These are phyloP conservation scores for Columba livia DNA, from an alignment of 2,113 vertebrate species.

Conservation along the genomic window DNA sequence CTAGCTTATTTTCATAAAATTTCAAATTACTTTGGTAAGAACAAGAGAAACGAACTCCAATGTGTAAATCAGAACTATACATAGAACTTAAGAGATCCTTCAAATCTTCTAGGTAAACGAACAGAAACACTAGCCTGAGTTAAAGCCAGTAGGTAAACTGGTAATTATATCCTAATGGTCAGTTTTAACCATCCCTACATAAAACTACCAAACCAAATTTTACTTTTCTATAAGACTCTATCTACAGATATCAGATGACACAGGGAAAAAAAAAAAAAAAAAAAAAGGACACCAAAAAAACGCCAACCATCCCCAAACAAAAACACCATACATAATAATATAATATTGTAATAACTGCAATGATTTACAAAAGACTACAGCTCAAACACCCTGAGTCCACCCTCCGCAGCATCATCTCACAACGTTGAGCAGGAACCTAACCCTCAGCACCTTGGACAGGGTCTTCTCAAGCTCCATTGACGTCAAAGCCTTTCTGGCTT, in stretches of 20 bases:
- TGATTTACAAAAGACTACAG: not conserved
- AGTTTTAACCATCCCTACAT: not conserved
- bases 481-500: accelerated
- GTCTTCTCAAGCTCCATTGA: accelerated
- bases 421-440: accelerated
- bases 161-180: not conserved
- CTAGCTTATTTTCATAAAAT: not conserved
- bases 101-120: not conserved
- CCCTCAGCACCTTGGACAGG: conserved; percentile 48
- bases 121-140: not conserved
- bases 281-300: not conserved
- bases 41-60: not conserved
- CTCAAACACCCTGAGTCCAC: accelerated
- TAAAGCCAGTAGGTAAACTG: not conserved
- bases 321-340: not conserved
- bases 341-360: not conserved
- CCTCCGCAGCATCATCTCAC: accelerated
- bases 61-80: not conserved
- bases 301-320: not conserved
- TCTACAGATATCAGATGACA: not conserved
- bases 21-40: not conserved
- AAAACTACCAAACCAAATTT: not conserved
- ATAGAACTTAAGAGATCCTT: not conserved
- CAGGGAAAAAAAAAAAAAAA: not conserved
- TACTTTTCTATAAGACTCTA: not conserved